Conservation (phyloP, 2,888 invertebrate genomes). For the Callosobruchus maculatus region DNA sequence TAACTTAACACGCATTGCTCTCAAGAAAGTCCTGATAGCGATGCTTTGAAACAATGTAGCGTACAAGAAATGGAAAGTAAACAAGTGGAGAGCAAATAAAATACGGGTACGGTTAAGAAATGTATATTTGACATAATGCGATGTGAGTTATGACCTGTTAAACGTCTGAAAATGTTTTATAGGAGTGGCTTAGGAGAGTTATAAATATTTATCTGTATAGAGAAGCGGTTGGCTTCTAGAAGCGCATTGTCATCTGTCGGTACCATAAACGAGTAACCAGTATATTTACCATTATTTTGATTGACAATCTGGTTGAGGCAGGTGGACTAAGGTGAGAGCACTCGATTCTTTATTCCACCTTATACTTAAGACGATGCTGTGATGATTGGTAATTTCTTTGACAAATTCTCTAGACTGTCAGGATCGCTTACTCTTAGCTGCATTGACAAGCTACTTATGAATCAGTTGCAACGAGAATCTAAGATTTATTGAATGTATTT, state of each 20-base stretch:
- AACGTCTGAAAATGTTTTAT: not conserved
- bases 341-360: not conserved
- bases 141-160: constrained; percentile 2
- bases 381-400: not conserved
- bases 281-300: not conserved
- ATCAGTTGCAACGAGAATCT: no score
- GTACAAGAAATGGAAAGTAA: not conserved
- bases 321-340: not conserved
- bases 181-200: not conserved
- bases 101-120: not conserved
- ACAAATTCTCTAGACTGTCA: not conserved
- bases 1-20: not conserved
- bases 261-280: not conserved
- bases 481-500: no score
- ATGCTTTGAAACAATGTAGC: not conserved
- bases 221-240: not conserved
- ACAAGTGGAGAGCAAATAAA: not conserved
- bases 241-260: not conserved
- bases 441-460: no score
- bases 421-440: no score
- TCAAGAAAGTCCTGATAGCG: not conserved
- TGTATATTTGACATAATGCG: not conserved
- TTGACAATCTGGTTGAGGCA: not conserved
- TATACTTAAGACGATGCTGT: not conserved
- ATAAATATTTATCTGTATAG: not conserved